Percentiles rank a stretch among this genome's conserved stretches.
Conservation (phyloP, 2,113 vertebrate genomes). For the human (Homo sapiens) region DNA sequence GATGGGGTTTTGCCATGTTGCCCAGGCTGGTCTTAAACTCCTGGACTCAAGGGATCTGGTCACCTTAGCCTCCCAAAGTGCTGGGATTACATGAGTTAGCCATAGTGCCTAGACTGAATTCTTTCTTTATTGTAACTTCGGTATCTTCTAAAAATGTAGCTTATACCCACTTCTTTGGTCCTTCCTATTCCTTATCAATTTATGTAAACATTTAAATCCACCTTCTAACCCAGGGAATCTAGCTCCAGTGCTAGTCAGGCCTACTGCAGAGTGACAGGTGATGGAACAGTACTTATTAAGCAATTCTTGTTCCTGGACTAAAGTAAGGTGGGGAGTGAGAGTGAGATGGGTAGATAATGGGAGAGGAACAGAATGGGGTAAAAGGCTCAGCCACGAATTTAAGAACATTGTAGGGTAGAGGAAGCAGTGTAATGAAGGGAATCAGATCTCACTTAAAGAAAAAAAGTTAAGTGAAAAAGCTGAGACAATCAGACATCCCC, state of each 20-base stretch:
- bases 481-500: neutral
- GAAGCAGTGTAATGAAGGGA: neutral
- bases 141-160: neutral
- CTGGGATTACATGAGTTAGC: too few relatives aligned
- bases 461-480: neutral
- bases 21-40: too few relatives aligned
- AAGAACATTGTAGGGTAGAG: neutral
- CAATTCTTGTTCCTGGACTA: neutral
- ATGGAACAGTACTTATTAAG: neutral
- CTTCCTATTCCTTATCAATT: neutral
- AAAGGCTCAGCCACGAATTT: neutral
- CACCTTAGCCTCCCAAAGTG: too few relatives aligned
- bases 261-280: neutral
- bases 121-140: neutral
- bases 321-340: neutral
- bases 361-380: neutral
- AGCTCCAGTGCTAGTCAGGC: neutral
- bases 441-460: neutral
- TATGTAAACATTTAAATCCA: neutral
- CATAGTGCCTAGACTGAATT: neutral
- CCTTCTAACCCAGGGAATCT: neutral
- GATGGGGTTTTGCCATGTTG: too few relatives aligned
- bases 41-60: too few relatives aligned
- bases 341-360: neutral
- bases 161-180: neutral